Evolutionary conservation across 1,140 invertebrate species (phyloP).

Genomic region (Atta texana): DNA sequence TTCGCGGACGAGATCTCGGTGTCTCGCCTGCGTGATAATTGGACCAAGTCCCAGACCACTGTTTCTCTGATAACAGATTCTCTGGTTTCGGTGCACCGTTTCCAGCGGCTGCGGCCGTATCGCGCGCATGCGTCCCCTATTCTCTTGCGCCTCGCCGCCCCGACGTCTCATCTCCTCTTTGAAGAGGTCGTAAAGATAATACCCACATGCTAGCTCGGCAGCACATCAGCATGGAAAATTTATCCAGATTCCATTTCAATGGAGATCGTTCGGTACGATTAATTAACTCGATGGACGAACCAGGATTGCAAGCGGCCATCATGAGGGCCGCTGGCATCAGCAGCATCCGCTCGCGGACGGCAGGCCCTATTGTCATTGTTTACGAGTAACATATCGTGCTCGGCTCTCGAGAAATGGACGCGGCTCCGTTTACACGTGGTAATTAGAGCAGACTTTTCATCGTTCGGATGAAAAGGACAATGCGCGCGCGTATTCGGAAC

Average conservation of each 20-base stretch:
- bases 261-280: slow-evolving; percentile 70
- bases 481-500: slow-evolving; percentile 1
- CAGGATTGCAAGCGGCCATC: slow-evolving; percentile 60
- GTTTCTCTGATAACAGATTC: slow-evolving; percentile 80
- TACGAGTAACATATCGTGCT: slow-evolving; percentile 21
- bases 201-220: slow-evolving; percentile 74
- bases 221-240: slow-evolving; percentile 70
- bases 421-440: slow-evolving; percentile 31
- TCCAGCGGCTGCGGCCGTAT: slow-evolving; percentile 42
- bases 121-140: slow-evolving; percentile 55
- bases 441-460: slow-evolving; percentile 54
- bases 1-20: slow-evolving; percentile 41
- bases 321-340: slow-evolving; percentile 62
- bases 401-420: slow-evolving; percentile 47
- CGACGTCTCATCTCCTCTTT: slow-evolving; percentile 69
- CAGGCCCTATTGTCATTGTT: slow-evolving; percentile 55
- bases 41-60: slow-evolving; percentile 75
- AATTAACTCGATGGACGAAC: slow-evolving; percentile 65
- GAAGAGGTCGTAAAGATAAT: slow-evolving; percentile 82
- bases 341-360: slow-evolving; percentile 1
- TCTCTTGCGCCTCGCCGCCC: slow-evolving; percentile 43
- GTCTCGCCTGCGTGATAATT: slow-evolving; percentile 75
- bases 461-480: slow-evolving; percentile 2
- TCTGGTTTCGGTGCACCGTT: slow-evolving; percentile 72
- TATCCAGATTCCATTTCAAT: slow-evolving; percentile 75